Evolutionary conservation across 2,888 invertebrate species (phyloP), one percentile per base, ranked within the genome.

Genomic region (Troides aeacus): DNA sequence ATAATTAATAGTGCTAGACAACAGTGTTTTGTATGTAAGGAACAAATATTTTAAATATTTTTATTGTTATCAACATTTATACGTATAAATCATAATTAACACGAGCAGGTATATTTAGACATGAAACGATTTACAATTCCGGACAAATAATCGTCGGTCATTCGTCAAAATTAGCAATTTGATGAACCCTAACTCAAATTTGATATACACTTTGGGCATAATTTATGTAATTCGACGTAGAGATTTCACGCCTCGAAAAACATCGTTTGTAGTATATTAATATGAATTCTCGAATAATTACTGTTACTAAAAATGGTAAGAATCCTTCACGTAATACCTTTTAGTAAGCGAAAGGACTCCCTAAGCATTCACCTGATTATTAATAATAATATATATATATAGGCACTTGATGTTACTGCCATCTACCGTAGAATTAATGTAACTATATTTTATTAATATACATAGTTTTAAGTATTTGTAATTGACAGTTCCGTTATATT

Each of bases 161-260:
- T 56, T 15, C 23, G 50, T 39, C 39, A 53, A 68, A 68, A 68
- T 64, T 68, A 50, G 53, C 39, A 76, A 75, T 77, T 76, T 72
- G 73, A 75, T 76, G 71, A 73, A 73, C 73, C 72, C 66, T 50
- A 75, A 76, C 76, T 75, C 76, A 74, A 77, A 74, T 74, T 72
- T 74, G 74, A 77, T 78, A 82, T 56, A 83, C 80, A 81, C 79
- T 76, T 79, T 74, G 79, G 78, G 79, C 79, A 76, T 80, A 80
- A 84, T 84, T 84, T 82, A 81, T 85, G 84, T 86, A 86, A 85
- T 82, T 84, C 68, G 56, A 64, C 39, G 36, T 64, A 64, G 60
- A 56, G 60, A 64, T 68, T 68, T 68, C 36, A 68, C 68, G 64
- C 56, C 64, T 60, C 64, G 64, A 68, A 68, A 56, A 68, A 68